These are phyloP conservation scores for Lithobates sylvaticus DNA, from an alignment of 2,797 vertebrate species.

Conservation along the genomic window DNA sequence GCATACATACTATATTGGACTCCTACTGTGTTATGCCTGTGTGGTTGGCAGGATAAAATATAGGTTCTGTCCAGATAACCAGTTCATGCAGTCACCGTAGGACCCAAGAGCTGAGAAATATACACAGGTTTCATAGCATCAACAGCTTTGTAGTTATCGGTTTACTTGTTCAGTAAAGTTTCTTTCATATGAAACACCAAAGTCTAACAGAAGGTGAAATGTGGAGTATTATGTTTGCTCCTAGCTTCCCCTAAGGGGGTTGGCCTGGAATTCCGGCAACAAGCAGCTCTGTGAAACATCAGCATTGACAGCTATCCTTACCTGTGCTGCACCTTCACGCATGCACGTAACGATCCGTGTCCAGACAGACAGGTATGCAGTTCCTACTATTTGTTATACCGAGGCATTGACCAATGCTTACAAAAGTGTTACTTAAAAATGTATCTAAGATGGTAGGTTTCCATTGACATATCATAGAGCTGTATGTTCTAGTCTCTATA, in stretches of 20 bases:
- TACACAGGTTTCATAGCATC: too few species aligned
- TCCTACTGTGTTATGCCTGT: too few species aligned
- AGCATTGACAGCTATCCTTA: conserved; percentile 33
- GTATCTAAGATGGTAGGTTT: too few species aligned
- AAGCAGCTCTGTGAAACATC: conserved; percentile 39
- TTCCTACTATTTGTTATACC: background rate
- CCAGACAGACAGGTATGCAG: background rate
- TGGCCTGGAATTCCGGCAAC: conserved; percentile 10
- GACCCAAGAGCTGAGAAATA: background rate
- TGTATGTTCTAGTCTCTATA: too few species aligned
- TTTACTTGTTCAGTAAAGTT: background rate
- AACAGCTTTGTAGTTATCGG: background rate
- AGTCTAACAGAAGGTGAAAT: background rate
- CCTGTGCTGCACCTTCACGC: conserved; percentile 11
- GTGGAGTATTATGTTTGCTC: conserved; percentile 10
- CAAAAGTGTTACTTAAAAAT: too few species aligned
- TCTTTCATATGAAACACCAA: background rate
- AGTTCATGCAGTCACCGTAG: background rate
- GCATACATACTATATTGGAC: too few species aligned
- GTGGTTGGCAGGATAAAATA: too few species aligned
- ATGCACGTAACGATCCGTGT: background rate
- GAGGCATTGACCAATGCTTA: too few species aligned
- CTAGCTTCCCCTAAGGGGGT: conserved; percentile 27
- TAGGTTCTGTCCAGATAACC: too few species aligned
- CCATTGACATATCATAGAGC: too few species aligned